A percentile compares a stretch with the other conserved stretches of the same genome.
Evolutionary conservation across 2,888 invertebrate genomes (phyloP).

Genomic region (Cantharis flavilabris): DNA sequence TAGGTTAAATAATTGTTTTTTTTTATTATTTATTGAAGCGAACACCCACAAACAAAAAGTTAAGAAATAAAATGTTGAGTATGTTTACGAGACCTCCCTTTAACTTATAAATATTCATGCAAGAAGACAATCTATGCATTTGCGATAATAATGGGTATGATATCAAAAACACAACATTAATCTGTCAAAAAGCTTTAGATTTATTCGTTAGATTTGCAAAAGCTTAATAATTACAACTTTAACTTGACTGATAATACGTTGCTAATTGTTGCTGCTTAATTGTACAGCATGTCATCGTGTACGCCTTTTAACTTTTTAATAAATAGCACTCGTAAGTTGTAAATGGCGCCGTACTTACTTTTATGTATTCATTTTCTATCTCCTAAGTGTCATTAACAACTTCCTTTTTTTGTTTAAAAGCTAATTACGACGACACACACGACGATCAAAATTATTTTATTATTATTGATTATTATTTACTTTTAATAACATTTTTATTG

Average conservation of each 20-base stretch:
- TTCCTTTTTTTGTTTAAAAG: background rate
- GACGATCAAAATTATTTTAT: background rate
- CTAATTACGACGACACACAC: background rate
- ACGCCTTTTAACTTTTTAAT: background rate
- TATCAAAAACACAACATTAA: conserved; percentile 31
- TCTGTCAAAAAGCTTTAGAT: conserved; percentile 25
- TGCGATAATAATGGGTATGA: conserved; percentile 32
- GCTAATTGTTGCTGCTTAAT: conserved; percentile 18
- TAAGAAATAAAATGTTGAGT: conserved; percentile 6
- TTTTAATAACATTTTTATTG: background rate
- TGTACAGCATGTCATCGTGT: conserved; percentile 6
- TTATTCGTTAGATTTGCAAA: conserved; percentile 20
- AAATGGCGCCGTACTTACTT: conserved; percentile 1
- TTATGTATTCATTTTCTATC: background rate
- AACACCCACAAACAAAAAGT: conserved; percentile 22
- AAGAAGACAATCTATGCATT: conserved; percentile 14
- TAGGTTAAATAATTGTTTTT: background rate
- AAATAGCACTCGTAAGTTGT: background rate
- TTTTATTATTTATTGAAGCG: background rate
- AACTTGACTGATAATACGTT: conserved; percentile 17
- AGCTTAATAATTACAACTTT: conserved; percentile 25
- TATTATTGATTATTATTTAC: background rate
- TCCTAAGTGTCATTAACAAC: background rate
- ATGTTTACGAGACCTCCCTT: conserved; percentile 29
- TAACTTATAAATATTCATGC: conserved; percentile 36